phyloP scores from a whole-genome alignment of 2,113 vertebrate species.

The Bubo blakistoni region DNA sequence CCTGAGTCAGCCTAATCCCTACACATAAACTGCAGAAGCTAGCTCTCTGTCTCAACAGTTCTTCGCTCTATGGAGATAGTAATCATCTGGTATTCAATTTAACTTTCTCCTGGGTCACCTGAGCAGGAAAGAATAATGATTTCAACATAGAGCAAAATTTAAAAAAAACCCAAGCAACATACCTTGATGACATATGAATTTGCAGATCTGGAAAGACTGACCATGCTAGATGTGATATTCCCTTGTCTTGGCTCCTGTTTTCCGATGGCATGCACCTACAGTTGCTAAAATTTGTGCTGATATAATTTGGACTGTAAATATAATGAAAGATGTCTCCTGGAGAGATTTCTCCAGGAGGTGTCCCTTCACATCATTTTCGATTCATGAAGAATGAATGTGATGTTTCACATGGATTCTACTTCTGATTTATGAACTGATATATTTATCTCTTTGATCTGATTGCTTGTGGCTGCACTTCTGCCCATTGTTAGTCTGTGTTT shows the following conservation, averaged over 20 bases:
- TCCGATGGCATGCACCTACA: not conserved
- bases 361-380: not conserved
- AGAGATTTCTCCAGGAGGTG: not conserved
- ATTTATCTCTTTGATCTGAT: no score
- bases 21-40: not conserved
- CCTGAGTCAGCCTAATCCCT: not conserved
- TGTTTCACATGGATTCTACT: not conserved
- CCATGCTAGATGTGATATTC: not conserved
- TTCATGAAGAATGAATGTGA: not conserved
- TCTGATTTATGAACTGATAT: no score
- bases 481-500: no score
- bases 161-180: not conserved
- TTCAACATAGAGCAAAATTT: not conserved
- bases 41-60: not conserved
- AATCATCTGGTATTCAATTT: not conserved
- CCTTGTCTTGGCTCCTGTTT: not conserved
- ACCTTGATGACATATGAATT: no score
- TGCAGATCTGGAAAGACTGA: not conserved
- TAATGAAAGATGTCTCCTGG: not conserved
- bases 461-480: no score
- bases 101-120: not conserved
- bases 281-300: not conserved
- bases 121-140: not conserved
- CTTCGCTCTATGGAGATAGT: not conserved
- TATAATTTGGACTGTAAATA: not conserved